A percentile compares a stretch with the other conserved stretches of the same genome.
phyloP scores from a whole-genome alignment of 2,797 vertebrate genomes.

The Myotis pilosus region DNA sequence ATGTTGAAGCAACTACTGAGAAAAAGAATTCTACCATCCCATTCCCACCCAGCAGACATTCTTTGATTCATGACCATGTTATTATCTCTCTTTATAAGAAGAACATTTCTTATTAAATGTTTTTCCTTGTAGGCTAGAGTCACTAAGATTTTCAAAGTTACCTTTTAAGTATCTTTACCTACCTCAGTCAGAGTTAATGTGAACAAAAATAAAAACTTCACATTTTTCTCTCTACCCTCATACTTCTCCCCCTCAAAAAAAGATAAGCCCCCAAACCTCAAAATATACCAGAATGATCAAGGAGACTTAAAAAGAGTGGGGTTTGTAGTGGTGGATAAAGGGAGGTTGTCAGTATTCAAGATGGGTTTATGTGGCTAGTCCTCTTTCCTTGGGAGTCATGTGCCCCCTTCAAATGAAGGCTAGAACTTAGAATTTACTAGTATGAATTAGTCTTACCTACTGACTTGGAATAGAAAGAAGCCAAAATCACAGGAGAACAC shows the following conservation, averaged over 20 bases:
- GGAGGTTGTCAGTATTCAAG: background rate
- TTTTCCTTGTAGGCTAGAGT: background rate
- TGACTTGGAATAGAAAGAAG: background rate
- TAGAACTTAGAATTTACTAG: background rate
- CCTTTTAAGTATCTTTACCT: background rate
- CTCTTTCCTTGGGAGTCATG: background rate
- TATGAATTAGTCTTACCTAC: background rate
- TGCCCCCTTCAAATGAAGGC: background rate
- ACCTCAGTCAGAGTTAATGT: background rate
- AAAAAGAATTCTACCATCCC: background rate
- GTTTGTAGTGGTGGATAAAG: background rate
- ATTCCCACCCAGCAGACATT: background rate
- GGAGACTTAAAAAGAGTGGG: background rate
- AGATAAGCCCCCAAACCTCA: background rate
- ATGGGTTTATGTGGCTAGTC: background rate
- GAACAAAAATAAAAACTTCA: constrained; percentile 26
- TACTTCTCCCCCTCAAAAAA: background rate
- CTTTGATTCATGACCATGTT: background rate
- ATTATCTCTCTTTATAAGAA: background rate
- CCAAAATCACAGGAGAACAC: background rate
- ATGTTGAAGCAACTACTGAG: background rate
- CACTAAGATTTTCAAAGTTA: background rate
- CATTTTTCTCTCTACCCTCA: background rate
- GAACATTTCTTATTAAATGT: background rate
- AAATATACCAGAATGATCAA: background rate